Conservation (phyloP, 2,797 vertebrate species). For the Vultur gryphus region DNA sequence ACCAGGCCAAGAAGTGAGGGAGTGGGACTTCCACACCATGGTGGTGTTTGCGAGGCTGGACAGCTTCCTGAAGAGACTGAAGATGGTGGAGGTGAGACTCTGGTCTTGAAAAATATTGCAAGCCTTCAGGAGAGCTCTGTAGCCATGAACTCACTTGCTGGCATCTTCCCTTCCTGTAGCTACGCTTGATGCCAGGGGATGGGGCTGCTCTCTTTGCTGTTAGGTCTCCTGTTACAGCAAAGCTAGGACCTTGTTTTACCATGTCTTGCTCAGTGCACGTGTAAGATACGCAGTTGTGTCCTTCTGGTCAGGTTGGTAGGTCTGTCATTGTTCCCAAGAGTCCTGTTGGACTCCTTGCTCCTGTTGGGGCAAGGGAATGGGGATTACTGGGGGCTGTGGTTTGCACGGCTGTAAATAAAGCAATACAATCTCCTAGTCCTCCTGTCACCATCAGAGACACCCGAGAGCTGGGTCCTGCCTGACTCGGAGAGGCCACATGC, state of each 20-base stretch:
- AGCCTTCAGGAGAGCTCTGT: neutral
- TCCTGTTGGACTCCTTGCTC: neutral
- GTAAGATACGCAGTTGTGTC: neutral
- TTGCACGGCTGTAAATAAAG: neutral
- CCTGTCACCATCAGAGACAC: neutral
- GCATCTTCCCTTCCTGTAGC: neutral
- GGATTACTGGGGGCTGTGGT: neutral
- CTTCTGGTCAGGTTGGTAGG: neutral
- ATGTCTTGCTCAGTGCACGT: neutral
- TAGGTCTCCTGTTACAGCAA: neutral
- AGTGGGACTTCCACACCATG: constrained; percentile 80
- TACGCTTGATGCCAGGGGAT: neutral
- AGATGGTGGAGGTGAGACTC: constrained; percentile 77
- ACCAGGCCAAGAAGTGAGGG: constrained; percentile 69
- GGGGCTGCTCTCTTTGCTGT: neutral
- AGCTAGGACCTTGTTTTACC: neutral
- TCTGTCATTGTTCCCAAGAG: neutral
- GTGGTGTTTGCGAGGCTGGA: constrained; percentile 85
- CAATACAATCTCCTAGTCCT: neutral
- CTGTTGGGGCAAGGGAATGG: neutral
- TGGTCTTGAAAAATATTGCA: neutral
- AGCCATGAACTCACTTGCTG: neutral
- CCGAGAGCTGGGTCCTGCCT: neutral
- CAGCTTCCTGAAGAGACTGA: constrained; percentile 78
- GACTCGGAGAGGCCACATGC: neutral